These are phyloP conservation scores for Sparidentex hasta DNA, from an alignment of 2,797 vertebrate genomes.

Conservation along the genomic window DNA sequence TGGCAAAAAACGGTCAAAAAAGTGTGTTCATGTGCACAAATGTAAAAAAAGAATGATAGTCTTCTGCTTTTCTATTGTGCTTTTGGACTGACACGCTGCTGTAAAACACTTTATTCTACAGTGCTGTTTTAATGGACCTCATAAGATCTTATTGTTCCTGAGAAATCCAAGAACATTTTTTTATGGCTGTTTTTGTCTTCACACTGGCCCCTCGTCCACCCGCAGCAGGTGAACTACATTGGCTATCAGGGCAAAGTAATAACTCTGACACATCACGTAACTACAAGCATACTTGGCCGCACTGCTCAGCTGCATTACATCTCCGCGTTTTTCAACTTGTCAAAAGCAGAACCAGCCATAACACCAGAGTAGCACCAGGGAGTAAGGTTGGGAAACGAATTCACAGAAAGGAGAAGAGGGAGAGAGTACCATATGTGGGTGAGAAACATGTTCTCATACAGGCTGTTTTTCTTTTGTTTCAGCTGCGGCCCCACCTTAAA, in stretches of 20 bases:
- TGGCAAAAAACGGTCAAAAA: no score
- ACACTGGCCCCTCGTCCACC: constrained; percentile 11
- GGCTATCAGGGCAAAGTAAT: constrained; percentile 55
- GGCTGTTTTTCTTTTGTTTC: constrained; percentile 86
- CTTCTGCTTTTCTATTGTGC: not conserved
- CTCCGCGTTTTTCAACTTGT: constrained; percentile 73
- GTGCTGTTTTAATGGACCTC: constrained; percentile 10
- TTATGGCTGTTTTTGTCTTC: constrained; percentile 44
- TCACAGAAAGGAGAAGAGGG: constrained; percentile 73
- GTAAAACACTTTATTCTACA: not conserved
- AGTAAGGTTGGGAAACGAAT: constrained; percentile 81
- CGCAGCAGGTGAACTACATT: constrained; percentile 67
- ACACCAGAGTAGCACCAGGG: constrained; percentile 78
- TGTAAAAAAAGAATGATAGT: not conserved
- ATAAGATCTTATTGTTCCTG: constrained; percentile 15
- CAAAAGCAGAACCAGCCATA: constrained; percentile 81
- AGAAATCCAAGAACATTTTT: constrained; percentile 40
- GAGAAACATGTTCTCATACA: constrained; percentile 83
- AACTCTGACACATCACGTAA: constrained; percentile 65
- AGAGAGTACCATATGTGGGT: constrained; percentile 83
- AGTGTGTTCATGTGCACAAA: not conserved
- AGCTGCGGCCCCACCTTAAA: constrained; percentile 85
- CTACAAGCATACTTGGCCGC: constrained; percentile 64
- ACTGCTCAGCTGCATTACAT: constrained; percentile 75
- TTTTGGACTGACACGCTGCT: constrained; percentile 10